A percentile compares a stretch with the other conserved stretches of the same genome.
These are phyloP conservation scores for Ianthella basta DNA, from an alignment of 37 sponge, comb jelly and placozoan genomes.

Conservation along the genomic window DNA sequence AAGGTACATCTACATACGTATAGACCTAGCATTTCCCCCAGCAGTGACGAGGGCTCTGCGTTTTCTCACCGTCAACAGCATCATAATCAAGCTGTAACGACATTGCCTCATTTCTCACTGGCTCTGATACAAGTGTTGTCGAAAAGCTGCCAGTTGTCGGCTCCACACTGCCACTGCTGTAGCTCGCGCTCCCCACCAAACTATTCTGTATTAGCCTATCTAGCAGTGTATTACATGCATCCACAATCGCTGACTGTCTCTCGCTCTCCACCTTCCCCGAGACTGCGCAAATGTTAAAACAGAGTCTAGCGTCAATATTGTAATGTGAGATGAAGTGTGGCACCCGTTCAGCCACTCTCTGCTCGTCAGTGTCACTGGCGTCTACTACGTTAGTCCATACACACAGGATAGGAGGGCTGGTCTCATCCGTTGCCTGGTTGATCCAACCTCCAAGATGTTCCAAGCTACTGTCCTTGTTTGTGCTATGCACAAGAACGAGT, in stretches of 20 bases:
- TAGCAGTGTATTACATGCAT: background rate
- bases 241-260: background rate
- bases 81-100: too few relatives aligned
- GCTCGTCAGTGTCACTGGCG: background rate
- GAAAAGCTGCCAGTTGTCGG: too few relatives aligned
- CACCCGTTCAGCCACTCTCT: background rate
- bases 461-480: background rate
- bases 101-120: too few relatives aligned
- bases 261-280: background rate
- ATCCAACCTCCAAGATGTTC: conserved; percentile 30
- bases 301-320: background rate
- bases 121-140: too few relatives aligned
- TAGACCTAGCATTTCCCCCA: too few relatives aligned
- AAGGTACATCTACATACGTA: too few relatives aligned
- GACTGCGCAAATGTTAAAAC: background rate
- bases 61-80: too few relatives aligned
- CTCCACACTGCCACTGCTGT: background rate
- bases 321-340: background rate
- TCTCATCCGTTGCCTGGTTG: background rate
- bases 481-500: conserved; percentile 33
- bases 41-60: too few relatives aligned
- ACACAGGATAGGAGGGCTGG: background rate
- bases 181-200: background rate
- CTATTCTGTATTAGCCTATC: background rate
- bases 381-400: background rate